Percentiles rank a stretch among this genome's conserved stretches.
These are phyloP conservation scores for Xenops minutus DNA, from an alignment of 2,797 vertebrate species.

Conservation along the genomic window DNA sequence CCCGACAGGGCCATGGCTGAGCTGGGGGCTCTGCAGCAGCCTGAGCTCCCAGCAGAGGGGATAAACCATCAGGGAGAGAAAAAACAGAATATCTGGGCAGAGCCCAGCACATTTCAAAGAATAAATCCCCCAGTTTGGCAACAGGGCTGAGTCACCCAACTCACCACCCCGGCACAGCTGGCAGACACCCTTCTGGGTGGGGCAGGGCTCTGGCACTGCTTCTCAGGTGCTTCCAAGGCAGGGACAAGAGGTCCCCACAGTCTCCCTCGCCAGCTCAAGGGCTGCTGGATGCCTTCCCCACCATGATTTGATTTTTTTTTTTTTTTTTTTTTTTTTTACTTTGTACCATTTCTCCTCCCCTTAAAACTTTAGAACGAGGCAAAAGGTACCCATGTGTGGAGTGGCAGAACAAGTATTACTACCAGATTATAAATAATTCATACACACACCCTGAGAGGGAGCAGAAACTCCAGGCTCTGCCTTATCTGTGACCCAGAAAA, in stretches of 20 bases:
- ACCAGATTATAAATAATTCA: constrained; percentile 33
- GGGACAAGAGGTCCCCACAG: not conserved
- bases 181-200: not conserved
- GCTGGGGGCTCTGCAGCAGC: not conserved
- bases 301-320: not conserved
- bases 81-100: not conserved
- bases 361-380: not conserved
- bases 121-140: not conserved
- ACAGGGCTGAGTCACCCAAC: not conserved
- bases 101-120: not conserved
- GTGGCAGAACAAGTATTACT: constrained; percentile 30
- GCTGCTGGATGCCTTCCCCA: not conserved
- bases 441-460: not conserved
- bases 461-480: not conserved
- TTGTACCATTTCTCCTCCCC: not conserved
- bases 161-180: accelerated
- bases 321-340: not conserved
- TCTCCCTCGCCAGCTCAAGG: not conserved
- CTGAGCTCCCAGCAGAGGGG: accelerated
- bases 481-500: constrained; percentile 30
- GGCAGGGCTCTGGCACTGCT: not conserved
- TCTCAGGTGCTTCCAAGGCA: not conserved
- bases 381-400: not conserved
- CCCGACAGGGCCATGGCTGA: accelerated
- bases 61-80: not conserved